Evolutionary conservation across 2,888 invertebrate genomes (phyloP).

Genomic region (Leucophenga maculata): DNA sequence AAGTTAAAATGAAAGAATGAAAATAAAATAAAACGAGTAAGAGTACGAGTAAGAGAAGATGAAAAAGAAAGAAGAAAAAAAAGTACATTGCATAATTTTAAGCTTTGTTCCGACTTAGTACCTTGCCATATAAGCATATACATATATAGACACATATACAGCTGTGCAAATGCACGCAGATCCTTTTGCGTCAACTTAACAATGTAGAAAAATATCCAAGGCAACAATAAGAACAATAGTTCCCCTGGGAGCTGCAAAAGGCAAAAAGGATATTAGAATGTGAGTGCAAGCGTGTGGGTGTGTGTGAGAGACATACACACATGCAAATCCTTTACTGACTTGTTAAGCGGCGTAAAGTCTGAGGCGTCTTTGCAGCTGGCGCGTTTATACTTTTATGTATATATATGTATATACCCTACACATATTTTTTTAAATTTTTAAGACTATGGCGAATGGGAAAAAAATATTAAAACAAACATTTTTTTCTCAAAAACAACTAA

Average conservation of each 20-base stretch:
- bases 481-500: too few relatives aligned
- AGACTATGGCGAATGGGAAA: too few relatives aligned
- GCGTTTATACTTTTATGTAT: slow-evolving; percentile 47
- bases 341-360: slow-evolving; percentile 39
- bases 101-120: slow-evolving; percentile 67
- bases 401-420: slow-evolving; percentile 50
- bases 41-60: not conserved
- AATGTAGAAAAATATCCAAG: slow-evolving; percentile 62
- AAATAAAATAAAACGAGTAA: slow-evolving; percentile 19
- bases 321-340: slow-evolving; percentile 62
- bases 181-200: slow-evolving; percentile 66
- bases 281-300: slow-evolving; percentile 17
- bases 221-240: slow-evolving; percentile 69
- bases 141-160: slow-evolving; percentile 26
- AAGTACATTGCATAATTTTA: slow-evolving; percentile 67
- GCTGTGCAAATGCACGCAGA: slow-evolving; percentile 48
- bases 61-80: slow-evolving; percentile 56
- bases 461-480: too few relatives aligned
- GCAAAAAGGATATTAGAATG: slow-evolving; percentile 38
- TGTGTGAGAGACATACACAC: slow-evolving; percentile 35
- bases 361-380: slow-evolving; percentile 42
- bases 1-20: slow-evolving; percentile 35
- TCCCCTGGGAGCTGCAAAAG: slow-evolving; percentile 64
- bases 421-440: slow-evolving; percentile 45
- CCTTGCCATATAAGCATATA: slow-evolving; percentile 51